phyloP scores from a whole-genome alignment of 53 echinoderm and acorn worm genomes.

The Actinopyga echinites region DNA sequence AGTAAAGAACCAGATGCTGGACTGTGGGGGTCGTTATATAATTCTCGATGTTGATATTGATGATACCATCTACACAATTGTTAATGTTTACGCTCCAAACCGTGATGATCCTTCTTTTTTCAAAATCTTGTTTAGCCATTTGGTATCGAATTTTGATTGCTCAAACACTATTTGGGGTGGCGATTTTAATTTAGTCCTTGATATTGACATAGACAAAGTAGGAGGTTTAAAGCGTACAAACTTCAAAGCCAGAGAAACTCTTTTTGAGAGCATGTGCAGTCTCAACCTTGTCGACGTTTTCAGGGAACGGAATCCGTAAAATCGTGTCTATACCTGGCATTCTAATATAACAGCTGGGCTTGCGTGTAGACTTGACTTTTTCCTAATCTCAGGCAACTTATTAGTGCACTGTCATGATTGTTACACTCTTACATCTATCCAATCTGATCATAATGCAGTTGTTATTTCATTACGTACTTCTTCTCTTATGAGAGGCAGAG shows the following conservation, averaged over 20 bases:
- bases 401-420: not conserved
- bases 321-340: not conserved
- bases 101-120: no score
- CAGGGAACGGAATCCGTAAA: not conserved
- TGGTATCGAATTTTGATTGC: no score
- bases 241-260: not conserved
- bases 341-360: no score
- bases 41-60: no score
- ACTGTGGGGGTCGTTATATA: not conserved
- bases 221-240: not conserved
- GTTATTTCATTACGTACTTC: not conserved
- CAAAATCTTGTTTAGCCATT: not conserved
- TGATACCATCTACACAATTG: conserved; percentile 8
- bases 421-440: not conserved
- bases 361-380: no score
- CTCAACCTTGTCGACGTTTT: no score
- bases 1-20: not conserved
- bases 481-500: not conserved
- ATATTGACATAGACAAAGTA: no score
- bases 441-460: conserved; percentile 10
- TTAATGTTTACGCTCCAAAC: not conserved
- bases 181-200: no score
- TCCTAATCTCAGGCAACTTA: no score
- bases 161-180: no score
- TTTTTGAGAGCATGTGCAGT: no score